Evolutionary conservation across 2,888 invertebrate genomes (phyloP), one percentile per base, ranked within the genome.

Genomic region (Calephelis perditalis): DNA sequence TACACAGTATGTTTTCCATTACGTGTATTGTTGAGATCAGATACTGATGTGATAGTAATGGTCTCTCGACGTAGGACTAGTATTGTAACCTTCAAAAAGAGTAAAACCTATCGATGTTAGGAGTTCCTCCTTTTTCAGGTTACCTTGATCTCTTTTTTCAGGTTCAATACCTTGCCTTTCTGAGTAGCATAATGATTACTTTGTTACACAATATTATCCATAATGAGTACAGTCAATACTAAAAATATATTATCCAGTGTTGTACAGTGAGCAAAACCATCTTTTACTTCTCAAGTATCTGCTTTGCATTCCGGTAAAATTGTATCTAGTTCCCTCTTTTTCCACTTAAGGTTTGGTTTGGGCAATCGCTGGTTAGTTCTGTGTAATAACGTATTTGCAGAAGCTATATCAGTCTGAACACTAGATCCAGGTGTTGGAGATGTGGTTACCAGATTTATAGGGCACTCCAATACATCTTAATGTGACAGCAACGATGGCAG

Each of bases 121-220:
- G 15, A 15, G 15, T 15, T 15, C 15, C 15, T 15, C 15, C 15
- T 15, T 15, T 15, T 15, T 15, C 15, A 15, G 15, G 15, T 15
- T 15, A 1, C 15, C 15, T 15, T 15, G 15, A 15, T 1, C 15
- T 15, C 15, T 15, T 15, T n/a, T 15, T 15, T 15, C 15, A 15
- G 15, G 15, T 15, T 15, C 62, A 70, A 62, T 63, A 68, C 63
- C 45, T 69, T 68, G 59, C 59, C 62, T 67, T 54, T 68, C 61
- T 67, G 67, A 62, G 67, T 68, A 62, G 67, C 69, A 63, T 66
- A 70, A 63, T 52, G 62, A 60, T 69, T 65, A 52, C 66, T 69
- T 68, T 67, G 69, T 62, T 68, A 67, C 40, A 70, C 63, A 65
- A 68, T 67, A 66, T 67, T 67, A 47, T 68, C 67, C 56, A 69